These are phyloP conservation scores for Glaucomys volans DNA, from an alignment of 2,113 vertebrate species.

Conservation along the genomic window DNA sequence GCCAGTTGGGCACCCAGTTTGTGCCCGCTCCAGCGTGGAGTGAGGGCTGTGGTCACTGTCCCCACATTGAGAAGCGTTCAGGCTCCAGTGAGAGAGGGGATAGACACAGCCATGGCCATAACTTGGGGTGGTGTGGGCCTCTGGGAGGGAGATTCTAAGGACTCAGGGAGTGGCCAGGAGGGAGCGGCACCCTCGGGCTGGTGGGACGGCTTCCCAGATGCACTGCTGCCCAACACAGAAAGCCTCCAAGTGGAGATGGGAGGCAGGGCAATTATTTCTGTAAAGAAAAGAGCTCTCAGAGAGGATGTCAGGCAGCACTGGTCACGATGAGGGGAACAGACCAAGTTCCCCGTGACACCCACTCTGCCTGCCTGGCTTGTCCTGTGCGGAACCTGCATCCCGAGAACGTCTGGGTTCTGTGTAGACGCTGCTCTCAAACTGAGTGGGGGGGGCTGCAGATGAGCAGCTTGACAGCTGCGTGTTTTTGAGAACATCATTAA, in stretches of 20 bases:
- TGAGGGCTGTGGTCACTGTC: too few species aligned
- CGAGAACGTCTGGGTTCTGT: neutral
- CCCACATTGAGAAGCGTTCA: neutral
- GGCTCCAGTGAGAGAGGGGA: neutral
- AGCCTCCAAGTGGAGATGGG: neutral
- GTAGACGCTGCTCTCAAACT: neutral
- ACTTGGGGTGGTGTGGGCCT: fast-evolving
- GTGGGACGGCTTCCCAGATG: neutral
- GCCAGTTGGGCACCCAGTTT: neutral
- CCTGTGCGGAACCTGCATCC: neutral
- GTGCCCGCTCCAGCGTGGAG: fast-evolving
- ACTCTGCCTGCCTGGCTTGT: neutral
- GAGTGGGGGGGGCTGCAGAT: neutral
- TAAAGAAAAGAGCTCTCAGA: neutral
- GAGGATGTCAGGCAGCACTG: neutral
- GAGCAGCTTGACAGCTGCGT: fast-evolving
- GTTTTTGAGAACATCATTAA: neutral
- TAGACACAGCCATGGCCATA: fast-evolving
- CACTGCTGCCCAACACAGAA: neutral
- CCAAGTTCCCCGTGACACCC: neutral
- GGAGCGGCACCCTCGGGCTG: neutral
- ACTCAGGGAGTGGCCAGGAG: neutral
- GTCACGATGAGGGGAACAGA: neutral
- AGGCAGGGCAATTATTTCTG: too few species aligned
- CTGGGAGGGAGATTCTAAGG: neutral